Evolutionary conservation across 30 jellyfish, hydroid and myxozoan species (phyloP).

Genomic region (Mastigias papua): DNA sequence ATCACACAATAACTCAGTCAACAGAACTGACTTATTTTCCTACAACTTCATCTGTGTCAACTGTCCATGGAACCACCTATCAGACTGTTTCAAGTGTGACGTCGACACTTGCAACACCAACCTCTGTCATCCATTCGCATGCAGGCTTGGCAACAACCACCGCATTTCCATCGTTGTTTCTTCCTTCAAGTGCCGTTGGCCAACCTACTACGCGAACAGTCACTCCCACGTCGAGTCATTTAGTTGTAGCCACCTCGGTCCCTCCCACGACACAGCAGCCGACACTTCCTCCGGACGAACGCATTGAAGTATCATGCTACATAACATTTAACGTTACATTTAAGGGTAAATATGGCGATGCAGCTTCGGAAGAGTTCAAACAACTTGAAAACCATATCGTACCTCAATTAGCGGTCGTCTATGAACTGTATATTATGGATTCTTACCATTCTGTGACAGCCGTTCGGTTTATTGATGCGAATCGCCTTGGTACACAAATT

Average conservation of each 20-base stretch:
- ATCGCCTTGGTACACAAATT: conserved; percentile 41
- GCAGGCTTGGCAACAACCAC: neutral
- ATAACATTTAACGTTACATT: conserved; percentile 35
- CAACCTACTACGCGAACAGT: no score
- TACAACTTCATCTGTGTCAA: no score
- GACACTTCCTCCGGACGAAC: conserved; percentile 43
- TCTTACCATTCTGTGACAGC: conserved; percentile 10
- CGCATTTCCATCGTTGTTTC: neutral
- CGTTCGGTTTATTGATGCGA: conserved; percentile 20
- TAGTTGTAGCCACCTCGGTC: neutral
- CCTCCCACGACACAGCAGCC: conserved; percentile 18
- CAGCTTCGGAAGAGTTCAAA: neutral
- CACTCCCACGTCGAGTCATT: neutral
- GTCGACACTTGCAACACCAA: no score
- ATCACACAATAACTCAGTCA: no score
- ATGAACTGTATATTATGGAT: conserved; percentile 2
- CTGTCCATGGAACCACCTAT: no score
- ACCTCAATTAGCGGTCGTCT: conserved; percentile 35
- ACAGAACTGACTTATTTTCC: no score
- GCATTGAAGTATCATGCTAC: conserved; percentile 21
- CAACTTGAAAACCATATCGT: conserved; percentile 19
- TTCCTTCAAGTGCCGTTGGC: no score
- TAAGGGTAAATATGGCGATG: conserved; percentile 1
- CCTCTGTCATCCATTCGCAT: neutral
- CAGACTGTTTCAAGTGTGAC: no score